A percentile compares a stretch with the other conserved stretches of the same genome.
Evolutionary conservation across 92 coral and sea anemone genomes (phyloP).

Genomic region (Ricordea florida): DNA sequence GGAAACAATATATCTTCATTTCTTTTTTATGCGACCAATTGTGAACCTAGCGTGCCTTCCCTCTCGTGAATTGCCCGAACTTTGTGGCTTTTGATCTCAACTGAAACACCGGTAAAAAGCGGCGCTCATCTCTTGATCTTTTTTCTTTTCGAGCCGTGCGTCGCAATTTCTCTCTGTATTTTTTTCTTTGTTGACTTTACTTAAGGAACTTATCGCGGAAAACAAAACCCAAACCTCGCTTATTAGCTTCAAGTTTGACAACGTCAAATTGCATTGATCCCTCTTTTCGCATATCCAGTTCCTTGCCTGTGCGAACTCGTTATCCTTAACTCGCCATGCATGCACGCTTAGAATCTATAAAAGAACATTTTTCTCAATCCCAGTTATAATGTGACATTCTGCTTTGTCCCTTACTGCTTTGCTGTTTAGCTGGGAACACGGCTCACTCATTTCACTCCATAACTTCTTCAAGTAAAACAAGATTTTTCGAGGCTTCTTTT

Average conservation of each 20-base stretch:
- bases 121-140: too few relatives aligned
- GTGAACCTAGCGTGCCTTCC: too few relatives aligned
- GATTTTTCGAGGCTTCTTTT: too few relatives aligned
- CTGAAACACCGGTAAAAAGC: too few relatives aligned
- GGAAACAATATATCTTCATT: too few relatives aligned
- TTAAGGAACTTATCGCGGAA: background rate
- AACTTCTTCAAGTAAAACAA: too few relatives aligned
- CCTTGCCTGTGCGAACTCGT: background rate
- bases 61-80: too few relatives aligned
- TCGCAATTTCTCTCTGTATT: background rate
- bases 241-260: background rate
- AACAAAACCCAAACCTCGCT: slow-evolving; percentile 1
- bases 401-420: slow-evolving; percentile 14
- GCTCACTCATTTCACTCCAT: slow-evolving; percentile 17
- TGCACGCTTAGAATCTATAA: background rate
- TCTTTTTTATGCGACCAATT: too few relatives aligned
- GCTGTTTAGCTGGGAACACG: slow-evolving; percentile 31
- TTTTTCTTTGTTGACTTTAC: background rate
- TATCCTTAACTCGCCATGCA: background rate
- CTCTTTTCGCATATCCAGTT: slow-evolving; percentile 1
- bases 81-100: too few relatives aligned
- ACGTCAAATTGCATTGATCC: background rate
- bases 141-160: too few relatives aligned
- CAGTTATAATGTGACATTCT: background rate
- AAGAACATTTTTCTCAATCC: background rate